These are phyloP conservation scores for Pogonomyrmex californicus DNA, from an alignment of 1,140 invertebrate genomes.

Conservation along the genomic window DNA sequence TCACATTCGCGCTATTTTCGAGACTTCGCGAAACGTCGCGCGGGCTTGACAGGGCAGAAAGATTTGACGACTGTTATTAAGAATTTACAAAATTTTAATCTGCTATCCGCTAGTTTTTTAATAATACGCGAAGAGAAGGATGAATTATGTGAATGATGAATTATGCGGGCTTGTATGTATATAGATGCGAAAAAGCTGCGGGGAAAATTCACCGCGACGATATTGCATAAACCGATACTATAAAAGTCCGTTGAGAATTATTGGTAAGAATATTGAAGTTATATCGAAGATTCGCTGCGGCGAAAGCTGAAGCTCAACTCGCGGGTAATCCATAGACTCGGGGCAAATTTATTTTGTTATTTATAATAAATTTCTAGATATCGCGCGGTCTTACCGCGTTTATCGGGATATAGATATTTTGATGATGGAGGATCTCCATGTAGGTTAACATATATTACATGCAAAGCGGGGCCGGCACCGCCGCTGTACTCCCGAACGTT, in stretches of 20 bases:
- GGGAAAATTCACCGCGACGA: slow-evolving; percentile 1
- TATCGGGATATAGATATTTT: background rate
- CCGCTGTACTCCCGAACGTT: background rate
- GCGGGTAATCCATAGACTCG: background rate
- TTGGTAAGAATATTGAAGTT: slow-evolving; percentile 35
- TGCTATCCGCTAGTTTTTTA: background rate
- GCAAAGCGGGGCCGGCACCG: slow-evolving; percentile 11
- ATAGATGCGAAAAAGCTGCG: background rate
- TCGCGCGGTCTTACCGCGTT: slow-evolving; percentile 3
- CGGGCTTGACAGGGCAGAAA: background rate
- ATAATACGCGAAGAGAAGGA: background rate
- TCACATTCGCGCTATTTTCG: slow-evolving; percentile 28
- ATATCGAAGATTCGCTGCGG: slow-evolving; percentile 3
- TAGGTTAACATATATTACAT: slow-evolving; percentile 27
- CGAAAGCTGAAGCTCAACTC: slow-evolving; percentile 2
- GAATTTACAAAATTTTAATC: background rate
- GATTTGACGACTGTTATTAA: background rate
- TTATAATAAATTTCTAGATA: slow-evolving; percentile 47
- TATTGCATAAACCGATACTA: slow-evolving; percentile 44
- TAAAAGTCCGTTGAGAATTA: slow-evolving; percentile 48
- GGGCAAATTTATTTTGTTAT: slow-evolving; percentile 25
- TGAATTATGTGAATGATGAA: background rate
- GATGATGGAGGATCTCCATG: background rate
- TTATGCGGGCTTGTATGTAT: background rate
- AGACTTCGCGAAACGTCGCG: background rate